Percentiles rank a stretch among this genome's conserved stretches.
phyloP scores from a whole-genome alignment of 53 echinoderm and acorn worm species.

The Henricia sp. region DNA sequence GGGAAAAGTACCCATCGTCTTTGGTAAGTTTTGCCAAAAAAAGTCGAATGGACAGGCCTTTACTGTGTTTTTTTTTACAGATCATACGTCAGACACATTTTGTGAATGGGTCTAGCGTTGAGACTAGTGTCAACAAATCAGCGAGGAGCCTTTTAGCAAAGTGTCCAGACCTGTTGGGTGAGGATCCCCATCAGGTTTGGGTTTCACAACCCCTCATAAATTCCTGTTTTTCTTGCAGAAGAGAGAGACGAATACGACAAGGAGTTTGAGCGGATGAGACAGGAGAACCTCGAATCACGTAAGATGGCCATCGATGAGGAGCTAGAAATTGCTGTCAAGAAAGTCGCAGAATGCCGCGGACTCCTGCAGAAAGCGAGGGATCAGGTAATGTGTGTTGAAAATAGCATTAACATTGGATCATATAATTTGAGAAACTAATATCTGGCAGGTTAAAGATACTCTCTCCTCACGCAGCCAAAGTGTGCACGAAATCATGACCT shows the following conservation, averaged over 20 bases:
- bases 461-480: no score
- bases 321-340: slow-evolving; percentile 66
- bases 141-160: no score
- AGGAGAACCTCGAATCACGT: slow-evolving; percentile 86
- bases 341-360: slow-evolving; percentile 78
- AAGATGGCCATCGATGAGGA: slow-evolving; percentile 93
- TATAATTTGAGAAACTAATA: background rate
- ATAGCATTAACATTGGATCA: background rate
- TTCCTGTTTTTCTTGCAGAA: slow-evolving; percentile 48
- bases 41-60: no score
- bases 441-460: background rate
- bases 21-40: no score
- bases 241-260: slow-evolving; percentile 92
- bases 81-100: no score
- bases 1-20: no score
- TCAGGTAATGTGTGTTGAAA: slow-evolving; percentile 68
- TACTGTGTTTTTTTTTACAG: no score
- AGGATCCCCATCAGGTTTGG: no score
- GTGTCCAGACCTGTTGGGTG: no score
- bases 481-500: no score
- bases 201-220: background rate
- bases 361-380: slow-evolving; percentile 82
- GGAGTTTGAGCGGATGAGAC: slow-evolving; percentile 89
- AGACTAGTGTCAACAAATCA: no score
- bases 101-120: no score